Percentiles rank a stretch among this genome's conserved stretches.
Evolutionary conservation across 2,797 vertebrate species (phyloP).

Genomic region (Sebastes aleutianus): DNA sequence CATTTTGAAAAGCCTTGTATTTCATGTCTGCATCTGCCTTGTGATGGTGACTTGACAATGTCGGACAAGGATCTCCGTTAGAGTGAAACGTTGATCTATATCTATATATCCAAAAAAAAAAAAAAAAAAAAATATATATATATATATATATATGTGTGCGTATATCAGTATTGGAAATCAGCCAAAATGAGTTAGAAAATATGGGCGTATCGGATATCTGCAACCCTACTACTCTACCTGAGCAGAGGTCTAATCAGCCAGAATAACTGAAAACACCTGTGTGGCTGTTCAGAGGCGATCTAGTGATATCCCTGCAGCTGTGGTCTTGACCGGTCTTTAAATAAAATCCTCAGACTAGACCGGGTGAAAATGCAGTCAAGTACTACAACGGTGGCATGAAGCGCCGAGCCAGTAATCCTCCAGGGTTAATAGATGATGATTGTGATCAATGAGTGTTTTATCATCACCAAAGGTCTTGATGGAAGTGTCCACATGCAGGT

Average conservation of each 20-base stretch:
- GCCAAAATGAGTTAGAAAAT: neutral
- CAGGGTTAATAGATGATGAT: neutral
- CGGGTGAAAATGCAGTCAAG: too few relatives aligned
- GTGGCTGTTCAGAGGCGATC: too few relatives aligned
- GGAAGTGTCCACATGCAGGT: neutral
- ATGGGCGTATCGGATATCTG: neutral
- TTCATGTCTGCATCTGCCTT: neutral
- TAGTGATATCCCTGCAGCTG: neutral
- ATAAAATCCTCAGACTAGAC: neutral
- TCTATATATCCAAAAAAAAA: neutral
- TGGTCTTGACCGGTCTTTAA: neutral
- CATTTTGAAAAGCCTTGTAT: neutral
- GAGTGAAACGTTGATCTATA: too few relatives aligned
- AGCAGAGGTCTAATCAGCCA: too few relatives aligned
- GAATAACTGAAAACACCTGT: too few relatives aligned
- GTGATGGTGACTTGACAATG: too few relatives aligned
- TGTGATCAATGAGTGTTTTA: too few relatives aligned
- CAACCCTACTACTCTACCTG: too few relatives aligned
- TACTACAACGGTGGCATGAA: neutral
- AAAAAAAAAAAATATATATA: too few relatives aligned
- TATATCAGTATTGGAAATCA: neutral
- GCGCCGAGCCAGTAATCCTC: neutral
- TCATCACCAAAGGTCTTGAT: neutral
- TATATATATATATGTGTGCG: neutral
- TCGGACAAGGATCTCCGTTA: too few relatives aligned